Base-by-base conservation (phyloP, 2,888 invertebrate species). In the Drosophila robusta region DNA sequence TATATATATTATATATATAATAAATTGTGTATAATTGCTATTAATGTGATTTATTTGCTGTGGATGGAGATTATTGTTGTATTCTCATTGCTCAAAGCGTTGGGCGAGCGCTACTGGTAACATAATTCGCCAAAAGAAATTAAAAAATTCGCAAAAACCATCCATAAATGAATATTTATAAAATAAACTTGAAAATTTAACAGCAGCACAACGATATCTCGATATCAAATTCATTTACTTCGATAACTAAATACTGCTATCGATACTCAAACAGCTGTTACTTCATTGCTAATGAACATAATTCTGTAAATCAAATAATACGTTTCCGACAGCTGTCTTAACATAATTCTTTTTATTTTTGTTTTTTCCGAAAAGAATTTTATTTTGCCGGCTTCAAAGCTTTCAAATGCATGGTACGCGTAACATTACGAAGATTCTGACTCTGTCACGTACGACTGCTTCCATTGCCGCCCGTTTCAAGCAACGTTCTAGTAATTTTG, bases 21-120 rank as follows among this genome's bases (percentile, higher is more conserved):
- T 71, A 82, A 80, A 82, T 75, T 87, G 81, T 82, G 78, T 78
- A 84, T 69, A 87, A 84, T 71, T 74, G 55, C 55, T 75, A 61
- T 46, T 24, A 32, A 7, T 57, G 32, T 57, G 29, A 50, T 46
- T 65, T 57, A 38, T 32, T 44, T 52, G 9, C 22, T 56, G 34
- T 32, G 42, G 16, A 46, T 32, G 11, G 1, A 26, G 8, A 14
- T 36, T 9, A 22, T n/a, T 34, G 34, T 34, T 34, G 4, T 12
- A 1, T 11, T 32, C 4, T 2, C 1, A 29, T 32, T 34, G 34
- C 11, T 34, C 1, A 12, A 2, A 34, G 12, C 11, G 4, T 11
- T 34, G 34, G 34, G 9, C 9, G 29, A 29, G 26, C 8, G 8
- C 8, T 26, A 7, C 26, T 26, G 26, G 26, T 26, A 26, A 26